Evolutionary conservation across 2,888 invertebrate species (phyloP), one percentile per base, ranked within the genome.

Genomic region (Steinernema scapterisci): DNA sequence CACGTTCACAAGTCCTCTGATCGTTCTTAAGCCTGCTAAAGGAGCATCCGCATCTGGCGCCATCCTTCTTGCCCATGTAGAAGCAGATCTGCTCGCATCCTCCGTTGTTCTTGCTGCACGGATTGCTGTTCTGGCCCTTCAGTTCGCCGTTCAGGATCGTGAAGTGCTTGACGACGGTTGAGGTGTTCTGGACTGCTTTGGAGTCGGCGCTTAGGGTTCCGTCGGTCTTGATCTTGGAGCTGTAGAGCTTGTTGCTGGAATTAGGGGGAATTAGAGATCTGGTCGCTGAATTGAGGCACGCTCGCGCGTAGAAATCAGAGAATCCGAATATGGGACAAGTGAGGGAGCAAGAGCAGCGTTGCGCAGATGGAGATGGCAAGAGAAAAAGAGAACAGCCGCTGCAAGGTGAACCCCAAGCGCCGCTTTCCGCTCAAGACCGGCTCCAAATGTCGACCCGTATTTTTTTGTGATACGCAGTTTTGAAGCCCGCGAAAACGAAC

Each of bases 21-120:
- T 94, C 92, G 1, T 89, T 81, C 6, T 91, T 91, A 2, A 93
- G 90, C 81, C 91, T 91, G 2, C 94, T 94, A 89, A 94, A 93
- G 48, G 94, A 92, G 87, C 95, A 95, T 94, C 94, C 7, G 90
- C 90, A 78, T 79, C 80, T 23, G 16, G 78, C 75, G 13, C 93
- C 93, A 86, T 92, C 91, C 9, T 70, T 11, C 3, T 52, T 51
- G 48, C 71, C 76, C 21, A 70, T n/a, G 87, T 89, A 92, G 74
- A 95, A 90, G 87, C 95, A 95, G 77, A 95, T 90, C 85, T 93
- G 92, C 82, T 91, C 91, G 89, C 94, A 95, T 38, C 92, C 92
- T 0, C 92, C 92, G 87, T 93, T 92, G 79, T 91, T 89, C 9
- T 70, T 48, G 13, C 56, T 43, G 21, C 77, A 77, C 11, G 54